These are phyloP conservation scores for Hydrozoanthus tunicans DNA, from an alignment of 64 coral and sea anemone genomes.

Conservation along the genomic window DNA sequence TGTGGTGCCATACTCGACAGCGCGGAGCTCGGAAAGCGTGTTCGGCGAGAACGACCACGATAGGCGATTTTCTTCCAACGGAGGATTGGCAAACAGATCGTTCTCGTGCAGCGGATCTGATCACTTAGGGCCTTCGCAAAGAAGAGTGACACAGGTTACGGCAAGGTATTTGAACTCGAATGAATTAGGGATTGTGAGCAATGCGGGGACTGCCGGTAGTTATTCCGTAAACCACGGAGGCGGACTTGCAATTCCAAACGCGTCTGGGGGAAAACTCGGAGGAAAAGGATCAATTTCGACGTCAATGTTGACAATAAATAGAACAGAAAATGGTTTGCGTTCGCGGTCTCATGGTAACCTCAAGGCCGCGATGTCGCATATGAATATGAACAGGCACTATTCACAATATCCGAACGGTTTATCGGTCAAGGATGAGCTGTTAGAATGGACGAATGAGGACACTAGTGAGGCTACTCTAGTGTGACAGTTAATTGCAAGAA, in stretches of 20 bases:
- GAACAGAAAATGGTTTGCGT: slow-evolving; percentile 37
- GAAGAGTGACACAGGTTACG: slow-evolving; percentile 30
- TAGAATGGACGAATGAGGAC: slow-evolving; percentile 67
- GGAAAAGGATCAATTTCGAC: slow-evolving; percentile 72
- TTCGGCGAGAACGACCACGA: slow-evolving; percentile 67
- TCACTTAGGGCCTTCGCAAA: slow-evolving; percentile 36
- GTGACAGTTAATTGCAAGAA: background rate
- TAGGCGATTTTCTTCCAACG: slow-evolving; percentile 50
- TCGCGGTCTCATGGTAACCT: slow-evolving; percentile 54
- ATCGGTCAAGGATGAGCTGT: slow-evolving; percentile 70
- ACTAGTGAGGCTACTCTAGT: slow-evolving; percentile 74
- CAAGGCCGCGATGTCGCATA: slow-evolving; percentile 55
- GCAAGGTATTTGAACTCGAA: slow-evolving; percentile 80
- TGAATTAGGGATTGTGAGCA: slow-evolving; percentile 87
- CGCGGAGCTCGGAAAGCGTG: slow-evolving; percentile 82
- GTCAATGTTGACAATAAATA: slow-evolving; percentile 54
- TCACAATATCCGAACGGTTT: slow-evolving; percentile 47
- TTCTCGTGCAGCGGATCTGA: slow-evolving; percentile 60
- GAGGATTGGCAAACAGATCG: slow-evolving; percentile 53
- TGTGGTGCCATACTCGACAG: slow-evolving; percentile 25
- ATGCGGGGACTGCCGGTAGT: slow-evolving; percentile 72
- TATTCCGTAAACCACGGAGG: slow-evolving; percentile 78
- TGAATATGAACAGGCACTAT: slow-evolving; percentile 68
- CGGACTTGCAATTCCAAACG: slow-evolving; percentile 30
- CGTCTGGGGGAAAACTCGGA: slow-evolving; percentile 56